phyloP scores from a whole-genome alignment of 1,140 invertebrate genomes.

The Ceratitis capitata region DNA sequence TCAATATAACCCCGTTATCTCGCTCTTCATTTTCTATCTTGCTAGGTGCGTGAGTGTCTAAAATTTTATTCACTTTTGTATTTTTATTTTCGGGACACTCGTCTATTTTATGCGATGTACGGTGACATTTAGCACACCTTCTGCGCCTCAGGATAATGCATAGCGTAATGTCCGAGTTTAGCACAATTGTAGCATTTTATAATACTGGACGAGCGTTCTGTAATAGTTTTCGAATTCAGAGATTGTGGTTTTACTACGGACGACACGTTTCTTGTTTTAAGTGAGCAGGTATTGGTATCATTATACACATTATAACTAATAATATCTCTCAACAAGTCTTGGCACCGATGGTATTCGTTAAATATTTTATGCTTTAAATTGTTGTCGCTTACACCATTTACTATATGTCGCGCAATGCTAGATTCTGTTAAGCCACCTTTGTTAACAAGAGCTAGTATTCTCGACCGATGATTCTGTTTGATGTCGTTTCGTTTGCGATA shows the following conservation, averaged over 20 bases:
- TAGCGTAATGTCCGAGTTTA: neutral
- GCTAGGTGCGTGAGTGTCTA: neutral
- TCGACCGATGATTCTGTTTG: neutral
- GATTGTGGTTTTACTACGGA: neutral
- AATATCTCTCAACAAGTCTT: too few relatives aligned
- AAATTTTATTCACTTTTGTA: neutral
- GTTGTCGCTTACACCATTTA: neutral
- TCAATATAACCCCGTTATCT: neutral
- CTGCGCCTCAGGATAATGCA: neutral
- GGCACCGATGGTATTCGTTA: too few relatives aligned
- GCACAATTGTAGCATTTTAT: neutral
- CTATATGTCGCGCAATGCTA: too few relatives aligned
- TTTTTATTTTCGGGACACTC: neutral
- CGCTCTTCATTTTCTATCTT: neutral
- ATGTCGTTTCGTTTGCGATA: neutral
- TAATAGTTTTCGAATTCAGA: neutral
- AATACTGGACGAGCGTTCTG: neutral
- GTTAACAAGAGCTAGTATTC: too few relatives aligned
- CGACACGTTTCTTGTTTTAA: neutral
- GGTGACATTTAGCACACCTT: neutral
- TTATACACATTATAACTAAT: neutral
- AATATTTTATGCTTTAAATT: neutral
- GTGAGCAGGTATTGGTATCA: neutral
- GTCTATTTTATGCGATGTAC: neutral
- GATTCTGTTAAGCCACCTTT: too few relatives aligned